Base-by-base conservation (phyloP, 2,113 vertebrate genomes). In the Chlamydotis undulata region DNA sequence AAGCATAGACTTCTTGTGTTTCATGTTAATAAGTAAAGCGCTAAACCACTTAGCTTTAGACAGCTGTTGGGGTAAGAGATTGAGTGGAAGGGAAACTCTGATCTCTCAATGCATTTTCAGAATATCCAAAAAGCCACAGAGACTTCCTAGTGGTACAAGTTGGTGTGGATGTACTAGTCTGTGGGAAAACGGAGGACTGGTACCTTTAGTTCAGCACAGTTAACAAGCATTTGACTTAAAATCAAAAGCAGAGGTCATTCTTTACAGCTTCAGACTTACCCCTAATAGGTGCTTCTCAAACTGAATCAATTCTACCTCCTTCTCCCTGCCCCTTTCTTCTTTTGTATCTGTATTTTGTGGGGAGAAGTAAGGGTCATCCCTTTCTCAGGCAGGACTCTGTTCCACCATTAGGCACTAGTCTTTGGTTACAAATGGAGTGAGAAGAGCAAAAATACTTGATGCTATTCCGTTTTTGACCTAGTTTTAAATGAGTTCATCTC, bases 291-390 rank as follows among this genome's bases (percentile, higher is more conserved):
- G 14, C 9, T 83, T 45, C 26, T 75, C 21, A 39, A 56, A 41
- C 28, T 50, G 9, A 43, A 69, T 50, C 47, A 59, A 0, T 37
- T 87, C 19, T 63, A 4, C 6, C 16, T 16, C 8, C 7, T 67
- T 7, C 3, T 68, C 15, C 37, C 25, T 50, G 12, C 11, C 6
- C 10, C 4, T 53, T 77, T 41, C 39, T 60, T 81, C 21, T 49
- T 69, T 41, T 0, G 0, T 41, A 12, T 35, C 16, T n/a, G 0
- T 60, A 3, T 79, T 82, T 70, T 61, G 17, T 69, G 35, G 14
- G 21, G 21, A 80, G 16, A 77, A 53, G 11, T 68, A 60, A 68
- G 21, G 9, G 16, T 79, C 39, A 33, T 73, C 39, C 29, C 22
- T 1, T 73, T 71, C 18, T 68, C 12, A 55, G 52, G 33, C 10